Evolutionary conservation across 1,140 invertebrate genomes (phyloP).

Genomic region (Pseudomyrmex dendroicus): DNA sequence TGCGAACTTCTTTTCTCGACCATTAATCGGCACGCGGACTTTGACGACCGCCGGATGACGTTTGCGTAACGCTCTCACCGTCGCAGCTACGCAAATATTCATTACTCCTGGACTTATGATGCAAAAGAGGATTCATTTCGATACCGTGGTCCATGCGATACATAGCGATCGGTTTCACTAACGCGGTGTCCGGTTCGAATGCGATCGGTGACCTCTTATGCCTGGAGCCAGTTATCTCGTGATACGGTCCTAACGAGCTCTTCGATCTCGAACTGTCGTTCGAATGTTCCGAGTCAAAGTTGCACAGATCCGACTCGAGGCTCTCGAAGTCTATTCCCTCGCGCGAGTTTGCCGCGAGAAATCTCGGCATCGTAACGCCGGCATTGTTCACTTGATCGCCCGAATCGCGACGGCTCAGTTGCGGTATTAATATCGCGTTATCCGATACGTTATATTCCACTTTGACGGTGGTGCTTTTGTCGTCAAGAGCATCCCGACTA

Average conservation of each 20-base stretch:
- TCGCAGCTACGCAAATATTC: slow-evolving; percentile 72
- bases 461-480: slow-evolving; percentile 70
- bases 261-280: slow-evolving; percentile 79
- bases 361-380: slow-evolving; percentile 73
- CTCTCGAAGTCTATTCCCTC: slow-evolving; percentile 84
- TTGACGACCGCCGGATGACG: slow-evolving; percentile 40
- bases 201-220: slow-evolving; percentile 67
- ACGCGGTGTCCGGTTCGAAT: slow-evolving; percentile 56
- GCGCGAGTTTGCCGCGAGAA: slow-evolving; percentile 80
- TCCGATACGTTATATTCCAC: slow-evolving; percentile 78
- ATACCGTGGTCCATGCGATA: slow-evolving; percentile 48
- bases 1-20: slow-evolving; percentile 62
- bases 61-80: slow-evolving; percentile 54
- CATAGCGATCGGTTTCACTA: slow-evolving; percentile 17
- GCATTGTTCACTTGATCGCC: slow-evolving; percentile 47
- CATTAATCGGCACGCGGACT: slow-evolving; percentile 63
- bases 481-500: slow-evolving; percentile 80
- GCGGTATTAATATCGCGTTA: slow-evolving; percentile 72
- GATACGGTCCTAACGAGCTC: slow-evolving; percentile 73
- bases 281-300: slow-evolving; percentile 80
- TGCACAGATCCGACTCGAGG: slow-evolving; percentile 79
- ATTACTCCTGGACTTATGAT: slow-evolving; percentile 73
- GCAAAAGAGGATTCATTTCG: slow-evolving; percentile 61
- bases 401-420: slow-evolving; percentile 64
- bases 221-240: slow-evolving; percentile 61